Evolutionary conservation across 2,888 invertebrate species (phyloP), one percentile per base, ranked within the genome.

Genomic region (Diaphora mendica): DNA sequence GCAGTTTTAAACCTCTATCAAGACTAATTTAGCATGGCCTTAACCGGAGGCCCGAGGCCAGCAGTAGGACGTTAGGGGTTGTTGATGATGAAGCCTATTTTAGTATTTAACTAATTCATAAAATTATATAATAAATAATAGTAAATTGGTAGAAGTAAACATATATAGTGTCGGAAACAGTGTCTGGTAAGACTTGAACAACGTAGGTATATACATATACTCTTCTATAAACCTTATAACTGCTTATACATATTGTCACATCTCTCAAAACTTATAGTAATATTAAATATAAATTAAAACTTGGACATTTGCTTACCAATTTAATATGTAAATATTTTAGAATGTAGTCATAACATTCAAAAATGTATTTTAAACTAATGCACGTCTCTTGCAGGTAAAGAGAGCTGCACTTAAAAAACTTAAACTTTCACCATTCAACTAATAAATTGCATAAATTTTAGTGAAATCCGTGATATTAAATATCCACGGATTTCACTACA

Each of bases 391-490:
- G 55, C 55, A 59, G 55, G 55, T 26, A 59, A 59, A 23, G 55
- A 26, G 55, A n/a, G 26, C 13, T 59, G n/a, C 55, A 59, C 55
- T 13, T 59, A n/a, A 59, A 59, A 59, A 59, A 59, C 13, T 59
- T 26, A 59, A 59, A 59, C 55, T 59, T 59, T 59, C 55, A 59
- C 65, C 67, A 68, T 72, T 74, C 62, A 51, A 73, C 51, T 66
- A 26, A 59, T 59, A 59, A 51, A 59, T 59, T 59, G 55, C 11
- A 59, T 59, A 59, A 62, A 42, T 39, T 39, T 17, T 67, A n/a
- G n/a, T 59, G n/a, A 13, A 59, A 59, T 59, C 51, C 9, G 51
- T 51, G 23, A 23, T 51, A 23, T 51, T 51, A 51, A 51, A 59
- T 59, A 59, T 59, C 55, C 3, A 26, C 11, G 3, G 26, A 59